Percentiles rank a stretch among this genome's conserved stretches.
Conservation (phyloP, 2,113 vertebrate species). For the Actenoides lindsayi region DNA sequence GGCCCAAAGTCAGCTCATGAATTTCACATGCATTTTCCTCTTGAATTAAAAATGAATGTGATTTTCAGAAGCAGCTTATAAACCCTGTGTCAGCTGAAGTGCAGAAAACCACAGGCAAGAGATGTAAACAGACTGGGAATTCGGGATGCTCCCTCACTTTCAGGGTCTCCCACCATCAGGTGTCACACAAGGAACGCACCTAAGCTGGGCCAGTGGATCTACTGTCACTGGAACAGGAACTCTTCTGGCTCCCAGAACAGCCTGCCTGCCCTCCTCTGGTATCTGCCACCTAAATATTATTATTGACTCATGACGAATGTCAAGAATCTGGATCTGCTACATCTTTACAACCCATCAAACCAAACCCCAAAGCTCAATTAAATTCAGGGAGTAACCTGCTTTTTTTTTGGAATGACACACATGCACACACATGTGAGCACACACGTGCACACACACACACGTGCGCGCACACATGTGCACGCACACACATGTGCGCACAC, state of each 20-base stretch:
- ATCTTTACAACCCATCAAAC: not conserved
- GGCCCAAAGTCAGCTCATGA: not conserved
- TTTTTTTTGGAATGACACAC: not conserved
- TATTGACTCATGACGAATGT: not conserved
- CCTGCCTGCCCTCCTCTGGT: not conserved
- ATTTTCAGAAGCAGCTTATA: not conserved
- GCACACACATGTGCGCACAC: accelerated
- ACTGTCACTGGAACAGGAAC: not conserved
- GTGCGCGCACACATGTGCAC: no score
- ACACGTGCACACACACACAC: no score
- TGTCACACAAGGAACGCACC: not conserved
- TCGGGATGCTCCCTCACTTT: not conserved
- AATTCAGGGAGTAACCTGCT: not conserved
- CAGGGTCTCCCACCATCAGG: not conserved
- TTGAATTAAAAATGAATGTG: not conserved
- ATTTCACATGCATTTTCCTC: not conserved
- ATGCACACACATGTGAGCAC: no score
- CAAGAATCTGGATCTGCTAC: not conserved
- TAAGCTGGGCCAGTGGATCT: not conserved
- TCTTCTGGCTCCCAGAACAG: not conserved
- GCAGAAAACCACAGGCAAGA: not conserved
- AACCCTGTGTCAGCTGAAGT: not conserved
- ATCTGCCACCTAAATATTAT: not conserved
- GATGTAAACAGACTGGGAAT: not conserved
- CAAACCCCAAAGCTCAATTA: not conserved